Evolutionary conservation across 2,888 invertebrate species (phyloP).

Genomic region (Auanema sp.): DNA sequence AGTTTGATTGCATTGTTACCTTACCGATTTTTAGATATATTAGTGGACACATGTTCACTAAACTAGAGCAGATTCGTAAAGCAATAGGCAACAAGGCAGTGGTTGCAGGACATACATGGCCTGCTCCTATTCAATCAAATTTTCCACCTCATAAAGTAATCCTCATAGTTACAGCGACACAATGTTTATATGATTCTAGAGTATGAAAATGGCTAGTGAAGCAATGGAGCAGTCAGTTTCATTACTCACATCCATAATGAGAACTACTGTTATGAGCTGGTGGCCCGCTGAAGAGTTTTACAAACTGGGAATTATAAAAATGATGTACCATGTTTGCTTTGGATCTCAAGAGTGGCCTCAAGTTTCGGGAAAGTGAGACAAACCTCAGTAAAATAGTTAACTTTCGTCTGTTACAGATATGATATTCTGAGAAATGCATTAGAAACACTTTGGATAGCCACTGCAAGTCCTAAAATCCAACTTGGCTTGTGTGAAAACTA

Average conservation of each 20-base stretch:
- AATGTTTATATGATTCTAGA: constrained; percentile 58
- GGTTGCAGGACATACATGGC: constrained; percentile 15
- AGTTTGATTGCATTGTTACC: too few relatives aligned
- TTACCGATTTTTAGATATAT: constrained; percentile 74
- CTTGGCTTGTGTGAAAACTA: constrained; percentile 19
- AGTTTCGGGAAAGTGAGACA: constrained; percentile 12
- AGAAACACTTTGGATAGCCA: constrained; percentile 83
- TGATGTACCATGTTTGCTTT: constrained; percentile 79
- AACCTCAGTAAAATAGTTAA: background rate
- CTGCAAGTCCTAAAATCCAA: constrained; percentile 20
- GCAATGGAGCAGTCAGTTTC: constrained; percentile 85
- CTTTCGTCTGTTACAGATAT: constrained; percentile 19
- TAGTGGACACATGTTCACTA: constrained; percentile 83
- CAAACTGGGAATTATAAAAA: constrained; percentile 77
- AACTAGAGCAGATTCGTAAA: constrained; percentile 74
- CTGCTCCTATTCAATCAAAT: constrained; percentile 16
- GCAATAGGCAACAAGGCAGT: constrained; percentile 25
- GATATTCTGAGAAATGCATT: constrained; percentile 80
- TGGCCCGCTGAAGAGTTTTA: constrained; percentile 84
- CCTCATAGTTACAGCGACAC: constrained; percentile 8
- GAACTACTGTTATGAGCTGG: constrained; percentile 70
- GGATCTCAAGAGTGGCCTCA: constrained; percentile 23
- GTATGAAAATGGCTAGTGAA: constrained; percentile 74
- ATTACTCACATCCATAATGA: constrained; percentile 74
- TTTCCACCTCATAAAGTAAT: constrained; percentile 28